Base-by-base conservation (phyloP, 2,797 vertebrate species). In the Peromyscus attwateri region DNA sequence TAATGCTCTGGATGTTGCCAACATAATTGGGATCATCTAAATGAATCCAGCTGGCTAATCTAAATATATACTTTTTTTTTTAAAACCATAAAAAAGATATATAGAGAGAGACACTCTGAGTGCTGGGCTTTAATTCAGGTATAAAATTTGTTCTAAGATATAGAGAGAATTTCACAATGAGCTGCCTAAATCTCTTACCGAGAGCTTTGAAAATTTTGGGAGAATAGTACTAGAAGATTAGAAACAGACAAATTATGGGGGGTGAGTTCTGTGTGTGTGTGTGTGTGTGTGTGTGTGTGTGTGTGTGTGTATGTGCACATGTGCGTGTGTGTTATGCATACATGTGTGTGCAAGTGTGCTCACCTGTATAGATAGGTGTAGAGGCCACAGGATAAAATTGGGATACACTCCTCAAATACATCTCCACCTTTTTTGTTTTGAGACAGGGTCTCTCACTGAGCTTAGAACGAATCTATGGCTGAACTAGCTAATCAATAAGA, bases 111-210 rank as follows among this genome's bases (percentile, higher is more conserved):
- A 31, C 49, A 82, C 7, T 9, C 14, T 5, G 66, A 92, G 43
- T 21, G 40, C 79, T 60, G 37, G 34, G 29, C 46, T 92, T 85
- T 46, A 43, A 4, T 40, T 73, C 13, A 29, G 14, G 57, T 79
- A 73, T 29, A 68, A n/a, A 77, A 92, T 79, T 89, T 57, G 37
- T 13, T 52, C 23, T 37, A 40, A 71, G 34, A 49, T 43, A 64
- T 9, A 68, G 70, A 97, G 27, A 25, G 81, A 92, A 92, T 80
- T 79, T 83, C 46, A 37, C 55, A 87, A 87, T 14, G 6, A 95
- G 75, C 77, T 75, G 57, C 89, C 25, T 25, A 37, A 31, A 73
- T 75, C 81, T 76, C 27, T 91, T 55, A 62, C 4, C 60, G 87
- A 93, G 17, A 93, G 34, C 19, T 89, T 80, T 31, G 52, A 92